Base-by-base conservation (phyloP, 2,797 vertebrate genomes). In the Tapera naevia region DNA sequence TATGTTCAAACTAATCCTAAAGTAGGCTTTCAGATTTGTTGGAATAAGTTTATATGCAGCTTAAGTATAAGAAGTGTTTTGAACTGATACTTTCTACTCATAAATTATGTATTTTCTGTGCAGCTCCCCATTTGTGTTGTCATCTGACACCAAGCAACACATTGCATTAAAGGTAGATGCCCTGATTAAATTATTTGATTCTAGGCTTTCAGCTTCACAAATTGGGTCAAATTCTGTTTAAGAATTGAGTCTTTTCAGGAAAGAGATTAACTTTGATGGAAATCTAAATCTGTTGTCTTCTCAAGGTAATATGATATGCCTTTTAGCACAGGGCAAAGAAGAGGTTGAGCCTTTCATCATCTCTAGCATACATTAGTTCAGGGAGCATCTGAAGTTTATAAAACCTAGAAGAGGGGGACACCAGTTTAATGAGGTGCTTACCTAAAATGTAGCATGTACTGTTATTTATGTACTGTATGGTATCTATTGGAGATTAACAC, bases 391-490 rank as follows among this genome's bases (percentile, higher is more conserved):
- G 92, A 93, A 87, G 92, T 94, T 97, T 95, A 92, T 86, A 86
- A 92, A 93, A 83, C 61, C 22, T 92, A 1, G 45, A 60, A n/a
- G 70, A 91, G 93, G 57, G 80, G 58, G 83, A 62, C 85, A 79
- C 82, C 14, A 2, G 84, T 94, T 94, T 93, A 92, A 94, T 95
- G 89, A 95, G 85, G 89, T 93, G 82, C 70, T 17, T 95, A 56
- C 48, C 35, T 87, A 73, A 90, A 91, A 78, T 48, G 70, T 62
- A 88, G 41, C 53, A 39, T 25, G 54, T 50, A 28, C 66, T 12
- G 1, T 95, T 95, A 94, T 97, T 96, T 94, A 93, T 94, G 89
- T 89, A 61, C 85, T 94, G 89, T 65, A 48, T 94, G 95, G 89
- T 75, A 91, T 83, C 81, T 89, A 43, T 67, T 14, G 11, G 83